Percentiles rank a stretch among this genome's conserved stretches.
Evolutionary conservation across 2,888 invertebrate genomes (phyloP).

Genomic region (Acronicta aceris): DNA sequence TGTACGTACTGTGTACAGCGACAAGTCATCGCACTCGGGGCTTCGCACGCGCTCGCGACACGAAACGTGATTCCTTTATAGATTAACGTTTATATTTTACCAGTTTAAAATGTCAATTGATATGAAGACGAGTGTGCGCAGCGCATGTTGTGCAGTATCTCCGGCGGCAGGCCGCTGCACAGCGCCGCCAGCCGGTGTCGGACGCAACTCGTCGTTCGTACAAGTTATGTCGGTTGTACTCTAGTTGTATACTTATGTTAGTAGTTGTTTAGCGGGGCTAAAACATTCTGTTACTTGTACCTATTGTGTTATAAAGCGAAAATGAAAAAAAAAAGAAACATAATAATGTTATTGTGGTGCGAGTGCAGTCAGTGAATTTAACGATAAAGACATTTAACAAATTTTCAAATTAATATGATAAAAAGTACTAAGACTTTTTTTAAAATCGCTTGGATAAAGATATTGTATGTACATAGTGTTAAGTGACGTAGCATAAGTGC

Average conservation of each 20-base stretch:
- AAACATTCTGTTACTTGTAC: slow-evolving; percentile 76
- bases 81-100: slow-evolving; percentile 81
- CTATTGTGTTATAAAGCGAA: slow-evolving; percentile 77
- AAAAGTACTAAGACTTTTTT: slow-evolving; percentile 88
- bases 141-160: slow-evolving; percentile 41
- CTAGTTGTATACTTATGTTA: slow-evolving; percentile 80
- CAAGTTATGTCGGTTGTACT: slow-evolving; percentile 78
- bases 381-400: slow-evolving; percentile 88
- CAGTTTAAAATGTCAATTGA: slow-evolving; percentile 80
- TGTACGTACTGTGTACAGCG: background rate
- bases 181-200: too few relatives aligned
- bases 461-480: slow-evolving; percentile 86
- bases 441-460: slow-evolving; percentile 85
- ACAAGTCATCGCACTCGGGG: slow-evolving; percentile 1
- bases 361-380: slow-evolving; percentile 85
- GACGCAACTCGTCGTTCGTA: slow-evolving; percentile 65
- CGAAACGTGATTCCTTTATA: slow-evolving; percentile 78
- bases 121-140: slow-evolving; percentile 66
- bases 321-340: slow-evolving; percentile 65
- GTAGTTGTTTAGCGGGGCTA: slow-evolving; percentile 81
- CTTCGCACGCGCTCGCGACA: slow-evolving; percentile 37
- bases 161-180: background rate
- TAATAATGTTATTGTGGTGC: slow-evolving; percentile 78
- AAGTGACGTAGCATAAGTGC: slow-evolving; percentile 83
- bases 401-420: slow-evolving; percentile 88